Base-by-base conservation (phyloP, 2,888 invertebrate genomes). In the Hoplodrina blanda region DNA sequence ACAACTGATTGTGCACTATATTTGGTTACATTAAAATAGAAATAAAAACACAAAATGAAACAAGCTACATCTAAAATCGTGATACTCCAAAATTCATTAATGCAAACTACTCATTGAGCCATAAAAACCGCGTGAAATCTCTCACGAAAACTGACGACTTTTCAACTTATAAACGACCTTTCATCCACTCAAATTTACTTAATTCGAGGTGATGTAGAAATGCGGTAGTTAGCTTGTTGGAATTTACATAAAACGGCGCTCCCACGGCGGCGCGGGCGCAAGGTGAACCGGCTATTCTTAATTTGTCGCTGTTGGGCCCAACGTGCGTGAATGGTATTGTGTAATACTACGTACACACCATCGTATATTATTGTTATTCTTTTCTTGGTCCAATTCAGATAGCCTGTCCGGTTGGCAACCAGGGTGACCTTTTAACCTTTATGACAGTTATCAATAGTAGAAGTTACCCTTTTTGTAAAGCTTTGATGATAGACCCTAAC, bases 201-300 rank as follows among this genome's bases (percentile, higher is more conserved):
- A 74, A 87, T 84, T 85, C 81, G 83, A 86, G 83, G 80, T 75
- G 79, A 69, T 82, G 80, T 88, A 90, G 92, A 92, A 93, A 93
- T 92, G 92, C 93, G 92, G 92, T 91, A 93, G 93, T 93, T 87
- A 83, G 70, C 82, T 84, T 80, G 85, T 86, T 53, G 89, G 90
- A 89, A 92, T 93, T 93, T 91, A 91, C 92, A 92, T 91, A 90
- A 91, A 91, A 85, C 78, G 86, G 87, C 90, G 91, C 93, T 95
- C 95, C 93, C 95, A 95, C 94, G 93, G 85, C 74, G 74, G 85
- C 82, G 87, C 93, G 92, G 78, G 85, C 82, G 87, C 93, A 94
- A 95, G 94, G 95, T 94, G 91, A 94, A 87, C 93, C 76, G 88
- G 90, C 91, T 91, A 93, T 92, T 94, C 93, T 94, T 91, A 90